Evolutionary conservation across 2,888 invertebrate genomes (phyloP).

Genomic region (Cryptus viduatorius): DNA sequence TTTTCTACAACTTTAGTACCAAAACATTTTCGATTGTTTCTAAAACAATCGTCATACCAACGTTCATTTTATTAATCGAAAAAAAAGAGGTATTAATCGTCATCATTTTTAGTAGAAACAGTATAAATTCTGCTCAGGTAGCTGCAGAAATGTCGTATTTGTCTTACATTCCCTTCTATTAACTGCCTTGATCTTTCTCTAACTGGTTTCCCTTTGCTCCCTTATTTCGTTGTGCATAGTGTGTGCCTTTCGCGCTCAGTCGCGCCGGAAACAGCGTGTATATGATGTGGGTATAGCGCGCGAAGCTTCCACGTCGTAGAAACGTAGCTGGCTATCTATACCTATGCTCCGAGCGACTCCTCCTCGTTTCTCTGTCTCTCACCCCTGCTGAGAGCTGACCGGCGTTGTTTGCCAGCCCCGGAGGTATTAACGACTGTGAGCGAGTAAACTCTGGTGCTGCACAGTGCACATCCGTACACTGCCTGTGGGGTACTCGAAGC

Average conservation of each 20-base stretch:
- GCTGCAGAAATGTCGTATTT: background rate
- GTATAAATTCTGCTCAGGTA: background rate
- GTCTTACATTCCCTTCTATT: background rate
- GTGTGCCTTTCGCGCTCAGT: constrained; percentile 50
- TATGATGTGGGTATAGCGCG: constrained; percentile 39
- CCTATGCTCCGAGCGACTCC: constrained; percentile 32
- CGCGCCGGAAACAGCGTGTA: constrained; percentile 72
- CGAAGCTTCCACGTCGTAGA: constrained; percentile 48
- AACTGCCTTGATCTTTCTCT: constrained; percentile 5
- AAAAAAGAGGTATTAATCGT: background rate
- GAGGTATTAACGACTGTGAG: constrained; percentile 76
- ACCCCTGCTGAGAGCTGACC: constrained; percentile 71
- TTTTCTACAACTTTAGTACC: background rate
- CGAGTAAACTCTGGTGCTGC: constrained; percentile 70
- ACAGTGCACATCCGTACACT: constrained; percentile 35
- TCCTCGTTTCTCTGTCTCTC: background rate
- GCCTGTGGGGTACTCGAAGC: constrained; percentile 52
- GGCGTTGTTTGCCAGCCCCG: constrained; percentile 73
- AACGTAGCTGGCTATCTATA: constrained; percentile 61
- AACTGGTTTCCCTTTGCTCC: constrained; percentile 12
- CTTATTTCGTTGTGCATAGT: constrained; percentile 16
- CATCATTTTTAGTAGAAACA: background rate
- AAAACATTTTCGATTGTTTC: background rate
- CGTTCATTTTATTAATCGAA: background rate
- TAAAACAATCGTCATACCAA: background rate